phyloP scores from a whole-genome alignment of 2,113 vertebrate genomes.

The Sylvietta virens region DNA sequence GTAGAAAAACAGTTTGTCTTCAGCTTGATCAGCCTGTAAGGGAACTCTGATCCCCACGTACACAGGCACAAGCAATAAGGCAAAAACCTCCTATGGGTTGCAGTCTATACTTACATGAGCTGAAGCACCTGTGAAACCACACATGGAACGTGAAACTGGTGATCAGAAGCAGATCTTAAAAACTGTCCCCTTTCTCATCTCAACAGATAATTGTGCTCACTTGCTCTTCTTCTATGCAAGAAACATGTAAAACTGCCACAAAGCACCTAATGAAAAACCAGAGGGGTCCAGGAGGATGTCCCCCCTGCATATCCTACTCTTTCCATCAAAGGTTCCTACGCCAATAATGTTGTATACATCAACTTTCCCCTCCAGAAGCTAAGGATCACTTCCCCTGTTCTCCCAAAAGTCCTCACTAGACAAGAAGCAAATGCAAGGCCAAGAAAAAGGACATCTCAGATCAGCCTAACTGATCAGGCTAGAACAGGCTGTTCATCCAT shows the following conservation, averaged over 20 bases:
- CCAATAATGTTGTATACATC: fast-evolving
- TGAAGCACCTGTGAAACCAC: background rate
- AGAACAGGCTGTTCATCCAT: background rate
- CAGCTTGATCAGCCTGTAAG: background rate
- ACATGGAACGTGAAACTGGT: fast-evolving
- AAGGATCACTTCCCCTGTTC: background rate
- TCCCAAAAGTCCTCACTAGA: background rate
- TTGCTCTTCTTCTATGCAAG: background rate
- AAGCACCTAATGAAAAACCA: background rate
- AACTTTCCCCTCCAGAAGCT: background rate
- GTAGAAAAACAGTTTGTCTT: background rate
- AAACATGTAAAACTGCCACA: background rate
- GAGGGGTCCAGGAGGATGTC: background rate
- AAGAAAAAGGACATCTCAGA: background rate
- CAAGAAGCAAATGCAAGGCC: background rate
- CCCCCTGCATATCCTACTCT: background rate
- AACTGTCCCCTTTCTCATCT: background rate
- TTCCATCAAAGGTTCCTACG: background rate
- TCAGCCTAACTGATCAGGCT: background rate
- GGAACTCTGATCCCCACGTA: background rate
- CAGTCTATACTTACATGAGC: background rate
- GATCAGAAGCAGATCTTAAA: background rate
- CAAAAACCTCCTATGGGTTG: background rate
- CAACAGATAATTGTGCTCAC: fast-evolving
- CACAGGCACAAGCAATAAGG: background rate